Base-by-base conservation (phyloP, 2,113 vertebrate genomes). In the Scortum barcoo region DNA sequence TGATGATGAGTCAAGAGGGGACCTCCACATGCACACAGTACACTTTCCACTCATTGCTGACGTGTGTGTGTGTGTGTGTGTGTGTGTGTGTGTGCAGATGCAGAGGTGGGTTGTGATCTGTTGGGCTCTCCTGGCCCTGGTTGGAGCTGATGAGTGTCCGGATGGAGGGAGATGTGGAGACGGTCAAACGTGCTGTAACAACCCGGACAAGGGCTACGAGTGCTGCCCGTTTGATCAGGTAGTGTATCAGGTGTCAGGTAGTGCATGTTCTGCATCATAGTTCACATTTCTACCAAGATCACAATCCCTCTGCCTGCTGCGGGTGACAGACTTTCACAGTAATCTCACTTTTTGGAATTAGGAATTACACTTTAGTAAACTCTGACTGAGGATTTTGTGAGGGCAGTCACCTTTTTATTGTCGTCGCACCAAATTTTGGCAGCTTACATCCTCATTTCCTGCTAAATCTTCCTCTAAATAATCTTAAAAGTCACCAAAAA, bases 171-270 rank as follows among this genome's bases (percentile, higher is more conserved):
- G 20, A 5, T 97, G 97, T 80, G 86, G 91, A 0, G 83, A 94
- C 0, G 93, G 93, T 11, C 89, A 79, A 88, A 96, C 96, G 1
- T 97, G 96, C 94, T 97, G 97, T 84, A 92, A 57, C 0, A 82
- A 50, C 65, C 83, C 86, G 16, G 7, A 6, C 5, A 88, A 57
- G 2, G 57, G 80, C 5, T 95, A 93, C 70, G 90, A 84, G 3
- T 96, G 96, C 87, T 96, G 96, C 81, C 95, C 93, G 0, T 79
- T 91, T 48, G 81, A 92, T 63, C 76, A 95, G 70, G 93, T 91
- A 70, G 33, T n/a, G n/a, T n/a, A n/a, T n/a, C n/a, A n/a, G n/a
- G n/a, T n/a, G n/a, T 63, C 76, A 95, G 70, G 93, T 91, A 70
- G 33, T 57, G 13, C n/a, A 67, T 6, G 2, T 3, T 17, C 56